Base-by-base conservation (phyloP, 37 sponge, comb jelly and placozoan genomes). In the Ianthella basta region DNA sequence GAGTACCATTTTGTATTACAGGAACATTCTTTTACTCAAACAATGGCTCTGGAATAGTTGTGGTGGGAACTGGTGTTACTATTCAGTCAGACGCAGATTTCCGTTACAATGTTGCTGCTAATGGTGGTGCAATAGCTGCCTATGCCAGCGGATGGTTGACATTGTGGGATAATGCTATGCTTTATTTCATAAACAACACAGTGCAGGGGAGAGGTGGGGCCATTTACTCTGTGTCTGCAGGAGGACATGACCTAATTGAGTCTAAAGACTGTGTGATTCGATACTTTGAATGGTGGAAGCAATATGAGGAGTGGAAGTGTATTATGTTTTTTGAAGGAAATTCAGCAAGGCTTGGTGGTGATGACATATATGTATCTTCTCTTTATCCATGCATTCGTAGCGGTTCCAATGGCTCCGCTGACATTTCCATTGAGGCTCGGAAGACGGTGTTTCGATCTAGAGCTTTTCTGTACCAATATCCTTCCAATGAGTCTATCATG, bases 51-150 rank as follows among this genome's bases (percentile, higher is more conserved):
- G 70, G 70, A 13, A 30, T 69, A 18, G 70, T 69, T 18, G 34
- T 69, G 4, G 34, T 32, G 1, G 70, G 70, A 69, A 30, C 33
- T 16, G 18, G 18, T 32, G 29, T 69, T 69, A 35, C 27, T 5
- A 16, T 34, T n/a, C 2, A n/a, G 0, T 32, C 18, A 0, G 27
- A 15, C 12, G 27, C 34, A 69, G 12, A 27, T 27, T 69, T 69
- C 34, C 34, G 34, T 30, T 30, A 30, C 70, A 69, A 69, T 69
- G 34, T 30, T n/a, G 70, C 70, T 69, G 6, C 70, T 69, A 32
- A 69, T 30, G 70, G 70, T 34, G 70, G 70, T 34, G 70, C 34
- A 18, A 69, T 69, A 6, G 70, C 70, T 18, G 19, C 34, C 18
- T 69, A 69, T 69, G 27, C 70, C 34, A 30, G 27, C 25, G 70